Evolutionary conservation across 2,888 invertebrate genomes (phyloP), one percentile per base, ranked within the genome.

Genomic region (Exocentrus adspersus): DNA sequence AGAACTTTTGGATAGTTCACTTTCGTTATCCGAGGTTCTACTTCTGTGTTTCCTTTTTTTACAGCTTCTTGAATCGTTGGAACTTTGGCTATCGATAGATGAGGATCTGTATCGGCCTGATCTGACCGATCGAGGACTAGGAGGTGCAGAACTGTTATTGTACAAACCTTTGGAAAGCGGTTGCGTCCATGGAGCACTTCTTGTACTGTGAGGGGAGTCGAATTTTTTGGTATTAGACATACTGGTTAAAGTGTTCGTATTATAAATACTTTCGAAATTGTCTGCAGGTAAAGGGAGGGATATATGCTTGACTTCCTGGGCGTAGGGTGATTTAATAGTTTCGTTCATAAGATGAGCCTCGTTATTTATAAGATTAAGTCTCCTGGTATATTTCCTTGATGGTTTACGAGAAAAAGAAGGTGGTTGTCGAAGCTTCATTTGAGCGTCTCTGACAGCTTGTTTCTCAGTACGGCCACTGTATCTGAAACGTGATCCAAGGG

Each of bases 81-180:
- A 94, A 81, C 94, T 94, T 83, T 94, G 94, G 77, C 94, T 94
- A 83, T 95, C 95, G 21, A 94, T 91, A 1, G 92, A 92, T 72
- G 93, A 93, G 60, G 93, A 93, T 75, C 91, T 85, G 76, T 87
- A 87, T 62, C 82, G 79, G 2, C 92, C 92, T 28, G 93, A 93
- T 45, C 93, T 86, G 62, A 93, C 92, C 21, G 93, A 93, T 43
- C 93, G 86, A 60, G 94, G 94, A 82, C 93, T 91, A 71, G 93
- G 90, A 7, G 82, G 81, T 12, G 79, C 79, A 9, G 81, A 80
- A 68, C 76, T 82, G 59, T 83, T 82, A 82, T 37, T 37, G 14
- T 93, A 94, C 57, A 93, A 86, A 6, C 93, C 93, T 67, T 91
- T 89, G 24, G 82, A 81, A 77, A 90, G 90, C 21, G 88, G 88